phyloP scores from a whole-genome alignment of 1,140 invertebrate genomes.

The Kradibia gibbosae region DNA sequence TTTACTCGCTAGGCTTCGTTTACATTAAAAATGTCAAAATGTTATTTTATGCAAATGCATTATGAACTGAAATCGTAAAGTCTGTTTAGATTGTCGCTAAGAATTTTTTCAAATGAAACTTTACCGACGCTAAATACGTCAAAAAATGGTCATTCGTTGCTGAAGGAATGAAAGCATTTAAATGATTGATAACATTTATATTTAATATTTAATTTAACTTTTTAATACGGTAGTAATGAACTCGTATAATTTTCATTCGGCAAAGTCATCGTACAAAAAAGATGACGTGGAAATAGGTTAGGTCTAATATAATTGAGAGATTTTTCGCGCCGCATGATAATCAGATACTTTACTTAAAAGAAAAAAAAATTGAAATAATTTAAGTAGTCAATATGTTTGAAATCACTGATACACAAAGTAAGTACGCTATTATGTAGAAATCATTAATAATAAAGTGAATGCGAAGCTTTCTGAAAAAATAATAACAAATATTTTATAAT shows the following conservation, averaged over 20 bases:
- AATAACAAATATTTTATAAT: background rate
- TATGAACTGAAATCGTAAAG: too few relatives aligned
- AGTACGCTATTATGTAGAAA: slow-evolving; percentile 60
- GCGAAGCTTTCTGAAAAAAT: slow-evolving; percentile 44
- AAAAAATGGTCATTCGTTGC: too few relatives aligned
- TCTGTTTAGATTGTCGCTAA: too few relatives aligned
- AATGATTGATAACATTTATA: too few relatives aligned
- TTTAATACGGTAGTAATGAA: too few relatives aligned
- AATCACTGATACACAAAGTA: slow-evolving; percentile 82
- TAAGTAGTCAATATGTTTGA: slow-evolving; percentile 76
- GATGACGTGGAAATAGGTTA: slow-evolving; percentile 72
- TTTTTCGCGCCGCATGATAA: slow-evolving; percentile 13
- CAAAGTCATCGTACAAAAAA: background rate
- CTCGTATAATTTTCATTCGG: background rate
- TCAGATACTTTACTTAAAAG: slow-evolving; percentile 31
- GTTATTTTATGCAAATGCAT: too few relatives aligned
- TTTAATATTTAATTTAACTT: too few relatives aligned
- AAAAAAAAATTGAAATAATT: slow-evolving; percentile 28
- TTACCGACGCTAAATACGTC: too few relatives aligned
- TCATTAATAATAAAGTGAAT: background rate
- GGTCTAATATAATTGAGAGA: slow-evolving; percentile 51
- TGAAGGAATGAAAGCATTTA: too few relatives aligned
- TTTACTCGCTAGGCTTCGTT: too few relatives aligned
- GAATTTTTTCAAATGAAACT: too few relatives aligned
- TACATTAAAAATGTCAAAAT: too few relatives aligned